Base-by-base conservation (phyloP, 2,888 invertebrate species). In the Emmelina monodactyla region DNA sequence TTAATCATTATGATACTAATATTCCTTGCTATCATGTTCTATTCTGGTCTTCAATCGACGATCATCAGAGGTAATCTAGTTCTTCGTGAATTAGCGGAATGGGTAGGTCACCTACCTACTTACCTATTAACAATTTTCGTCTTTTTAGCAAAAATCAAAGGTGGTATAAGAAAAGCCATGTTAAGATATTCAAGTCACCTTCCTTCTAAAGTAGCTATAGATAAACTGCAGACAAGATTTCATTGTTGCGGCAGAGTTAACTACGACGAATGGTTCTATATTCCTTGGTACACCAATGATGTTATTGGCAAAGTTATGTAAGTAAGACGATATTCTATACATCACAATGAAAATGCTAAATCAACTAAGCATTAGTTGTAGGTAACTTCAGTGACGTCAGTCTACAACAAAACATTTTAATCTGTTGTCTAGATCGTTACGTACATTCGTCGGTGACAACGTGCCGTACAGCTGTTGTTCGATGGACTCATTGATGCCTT, bases 401-500 rank as follows among this genome's bases (percentile, higher is more conserved):
- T n/a, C n/a, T n/a, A n/a, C n/a, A n/a, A n/a, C n/a, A n/a, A n/a
- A n/a, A n/a, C n/a, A n/a, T n/a, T n/a, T n/a, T n/a, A n/a, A n/a
- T n/a, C n/a, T n/a, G n/a, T n/a, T n/a, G n/a, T n/a, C n/a, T n/a
- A 50, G 33, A n/a, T n/a, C n/a, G n/a, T n/a, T n/a, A n/a, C 64
- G 50, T 49, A 75, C 63, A 58, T 83, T 62, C 47, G 68, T 69
- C 13, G 68, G 67, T 0, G 83, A 83, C 41, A 83, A 83, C 40
- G 83, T 85, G 0, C 86, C 86, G 0, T 86, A 85, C 54, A 86
- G 85, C 48, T 86, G 86, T 47, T 86, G 86, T 46, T 79, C 83
- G 1, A 78, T 82, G 49, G 68, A 75, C 22, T 69, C 73, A 1
- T 57, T 73, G 16, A 80, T 68, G 46, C 84, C 84, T 1, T 86